Conservation (phyloP, 2,888 invertebrate genomes). For the Drosophila mettleri region DNA sequence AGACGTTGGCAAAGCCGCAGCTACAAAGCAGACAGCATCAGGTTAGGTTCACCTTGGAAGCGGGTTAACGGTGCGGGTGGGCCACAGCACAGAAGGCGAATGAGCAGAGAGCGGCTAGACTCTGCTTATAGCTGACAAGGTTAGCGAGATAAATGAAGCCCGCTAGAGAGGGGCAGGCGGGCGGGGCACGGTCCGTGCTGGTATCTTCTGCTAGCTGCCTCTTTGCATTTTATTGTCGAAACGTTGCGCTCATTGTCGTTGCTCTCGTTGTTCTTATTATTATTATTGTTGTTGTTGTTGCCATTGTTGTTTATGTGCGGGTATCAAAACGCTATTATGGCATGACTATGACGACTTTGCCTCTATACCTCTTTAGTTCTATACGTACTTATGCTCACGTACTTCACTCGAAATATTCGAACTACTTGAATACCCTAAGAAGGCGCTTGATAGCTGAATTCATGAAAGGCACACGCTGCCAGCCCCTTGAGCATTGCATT, state of each 20-base stretch:
- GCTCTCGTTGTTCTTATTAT: constrained; percentile 41
- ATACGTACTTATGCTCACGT: constrained; percentile 46
- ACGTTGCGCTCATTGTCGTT: constrained; percentile 53
- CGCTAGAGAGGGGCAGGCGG: neutral
- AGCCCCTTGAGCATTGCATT: neutral
- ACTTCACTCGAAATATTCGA: constrained; percentile 19
- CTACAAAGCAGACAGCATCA: constrained; percentile 76
- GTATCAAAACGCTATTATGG: constrained; percentile 80
- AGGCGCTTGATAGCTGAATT: neutral
- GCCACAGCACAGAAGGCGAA: neutral
- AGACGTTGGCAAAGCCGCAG: constrained; percentile 28
- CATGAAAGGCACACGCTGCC: neutral
- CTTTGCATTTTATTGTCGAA: constrained; percentile 77
- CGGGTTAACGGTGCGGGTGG: neutral
- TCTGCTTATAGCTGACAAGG: neutral
- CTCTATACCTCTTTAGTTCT: constrained; percentile 40
- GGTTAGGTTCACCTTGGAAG: constrained; percentile 69
- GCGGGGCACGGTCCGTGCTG: constrained; percentile 4
- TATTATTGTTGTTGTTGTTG: constrained; percentile 64
- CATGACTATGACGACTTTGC: constrained; percentile 72
- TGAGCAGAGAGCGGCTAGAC: neutral
- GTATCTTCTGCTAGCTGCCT: constrained; percentile 34
- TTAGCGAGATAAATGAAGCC: neutral
- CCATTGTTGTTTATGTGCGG: constrained; percentile 80
- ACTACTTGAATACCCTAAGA: constrained; percentile 35